phyloP scores from a whole-genome alignment of 2,888 invertebrate species.

The Muschampia staudingeri region DNA sequence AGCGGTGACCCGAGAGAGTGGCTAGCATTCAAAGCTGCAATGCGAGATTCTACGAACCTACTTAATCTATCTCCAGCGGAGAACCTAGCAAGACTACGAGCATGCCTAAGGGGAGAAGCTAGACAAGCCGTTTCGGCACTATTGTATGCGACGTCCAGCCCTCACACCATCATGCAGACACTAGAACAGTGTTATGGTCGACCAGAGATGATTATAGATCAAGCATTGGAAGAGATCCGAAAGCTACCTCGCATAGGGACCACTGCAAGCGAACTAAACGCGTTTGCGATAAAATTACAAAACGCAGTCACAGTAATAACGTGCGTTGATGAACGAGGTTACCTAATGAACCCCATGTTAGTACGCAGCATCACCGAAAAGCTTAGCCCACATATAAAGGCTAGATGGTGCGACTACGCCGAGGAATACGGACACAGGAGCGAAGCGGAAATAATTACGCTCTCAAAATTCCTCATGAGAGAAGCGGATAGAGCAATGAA shows the following conservation, averaged over 20 bases:
- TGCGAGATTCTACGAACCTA: background rate
- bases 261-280: no score
- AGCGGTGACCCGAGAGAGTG: background rate
- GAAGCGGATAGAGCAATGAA: background rate
- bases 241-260: no score
- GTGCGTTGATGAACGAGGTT: background rate
- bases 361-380: no score
- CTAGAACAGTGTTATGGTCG: no score
- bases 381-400: no score
- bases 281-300: no score
- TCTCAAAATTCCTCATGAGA: background rate
- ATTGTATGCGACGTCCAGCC: no score
- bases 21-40: background rate
- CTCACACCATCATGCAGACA: no score
- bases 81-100: background rate
- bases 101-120: background rate
- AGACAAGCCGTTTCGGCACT: no score
- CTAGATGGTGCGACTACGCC: background rate
- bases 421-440: background rate
- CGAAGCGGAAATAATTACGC: background rate
- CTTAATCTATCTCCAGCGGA: background rate
- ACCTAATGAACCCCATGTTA: no score
- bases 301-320: background rate
- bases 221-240: no score
- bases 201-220: no score